Base-by-base conservation (phyloP, 2,113 vertebrate species). In the Camelus bactrianus region DNA sequence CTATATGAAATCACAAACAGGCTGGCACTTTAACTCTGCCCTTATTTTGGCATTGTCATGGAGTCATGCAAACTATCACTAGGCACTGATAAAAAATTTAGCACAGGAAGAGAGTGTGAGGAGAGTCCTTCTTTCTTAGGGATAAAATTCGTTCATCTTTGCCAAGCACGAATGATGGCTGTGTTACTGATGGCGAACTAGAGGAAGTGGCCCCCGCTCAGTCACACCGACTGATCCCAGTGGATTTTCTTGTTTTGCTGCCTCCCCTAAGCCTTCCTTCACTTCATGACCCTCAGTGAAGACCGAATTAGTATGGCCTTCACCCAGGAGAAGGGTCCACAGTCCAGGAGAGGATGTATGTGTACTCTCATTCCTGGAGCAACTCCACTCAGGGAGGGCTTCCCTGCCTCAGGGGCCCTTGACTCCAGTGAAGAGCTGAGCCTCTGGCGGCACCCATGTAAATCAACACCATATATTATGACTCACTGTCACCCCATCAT, bases 61-160 rank as follows among this genome's bases (percentile, higher is more conserved):
- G 75, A 82, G 46, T n/a, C 8, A 73, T 67, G 46, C 17, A 81
- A 22, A 28, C 48, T 56, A 65, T 13, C 28, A 65, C 22, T 17
- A 80, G 24, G 48, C 38, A 77, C 20, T 90, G 16, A 86, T 58
- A 30, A 93, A 88, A 93, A 38, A n/a, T 32, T 85, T 32, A 93
- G 38, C 64, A 46, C 9, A 79, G 64, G 56, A 93, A 67, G 24
- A 82, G 8, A 58, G 50, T 35, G 48, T 42, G 32, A 91, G 28
- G 22, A 70, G 38, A 87, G 26, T 5, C 56, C 4, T 65, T 82
- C n/a, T 46, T 58, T 73, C 52, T 69, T n/a, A 35, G 62, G 50
- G 50, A 77, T n/a, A 80, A 92, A 93, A 86, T 73, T 9, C 16
- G 90, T 89, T 95, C 65, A 75, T 77, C 65, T 94, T 30, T 54